phyloP scores from a whole-genome alignment of 2,113 vertebrate species.

The Asarcornis scutulata region DNA sequence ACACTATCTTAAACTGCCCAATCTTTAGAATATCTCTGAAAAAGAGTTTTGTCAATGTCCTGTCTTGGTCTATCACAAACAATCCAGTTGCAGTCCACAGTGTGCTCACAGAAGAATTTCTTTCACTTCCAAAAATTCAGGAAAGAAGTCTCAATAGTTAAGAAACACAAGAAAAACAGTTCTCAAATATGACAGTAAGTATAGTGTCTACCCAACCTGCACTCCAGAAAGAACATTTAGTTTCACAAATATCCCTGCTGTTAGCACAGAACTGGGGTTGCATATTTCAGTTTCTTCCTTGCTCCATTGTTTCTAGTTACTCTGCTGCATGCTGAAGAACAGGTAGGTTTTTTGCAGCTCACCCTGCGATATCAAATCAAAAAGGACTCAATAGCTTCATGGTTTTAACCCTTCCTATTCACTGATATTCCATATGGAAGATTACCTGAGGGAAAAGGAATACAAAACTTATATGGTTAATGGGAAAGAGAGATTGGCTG shows the following conservation, averaged over 20 bases:
- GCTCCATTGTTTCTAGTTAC: neutral
- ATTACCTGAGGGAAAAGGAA: neutral
- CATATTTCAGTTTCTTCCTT: slow-evolving; percentile 3
- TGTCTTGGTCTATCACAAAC: neutral
- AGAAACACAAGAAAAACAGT: neutral
- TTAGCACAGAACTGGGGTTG: neutral
- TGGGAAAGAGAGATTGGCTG: neutral
- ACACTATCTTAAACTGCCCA: neutral
- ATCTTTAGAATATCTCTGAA: neutral
- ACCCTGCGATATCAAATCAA: neutral
- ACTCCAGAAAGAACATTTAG: neutral
- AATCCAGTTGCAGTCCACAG: neutral
- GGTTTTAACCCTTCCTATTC: slow-evolving; percentile 25
- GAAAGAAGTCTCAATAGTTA: neutral
- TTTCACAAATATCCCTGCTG: neutral
- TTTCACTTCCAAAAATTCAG: neutral
- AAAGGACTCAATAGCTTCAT: neutral
- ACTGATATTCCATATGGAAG: neutral
- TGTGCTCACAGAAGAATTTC: neutral
- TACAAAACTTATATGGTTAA: neutral
- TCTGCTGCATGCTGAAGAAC: neutral
- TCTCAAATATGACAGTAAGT: neutral
- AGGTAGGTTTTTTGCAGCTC: neutral
- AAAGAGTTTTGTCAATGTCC: neutral
- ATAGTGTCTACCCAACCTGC: neutral